Base-by-base conservation (phyloP, 2,888 invertebrate species). In the Dichetophora obliterata region DNA sequence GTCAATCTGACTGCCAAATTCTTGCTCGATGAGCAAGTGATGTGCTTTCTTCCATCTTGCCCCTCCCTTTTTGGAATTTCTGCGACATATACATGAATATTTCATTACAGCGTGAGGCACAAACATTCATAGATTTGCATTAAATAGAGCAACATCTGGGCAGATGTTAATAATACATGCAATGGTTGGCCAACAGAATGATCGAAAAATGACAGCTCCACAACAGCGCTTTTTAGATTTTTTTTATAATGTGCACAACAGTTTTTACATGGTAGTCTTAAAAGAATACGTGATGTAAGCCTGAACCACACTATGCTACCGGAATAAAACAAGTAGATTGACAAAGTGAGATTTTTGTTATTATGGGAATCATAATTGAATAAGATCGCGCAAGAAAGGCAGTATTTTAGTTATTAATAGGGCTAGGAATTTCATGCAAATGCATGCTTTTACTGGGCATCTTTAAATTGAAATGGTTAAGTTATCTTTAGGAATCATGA, bases 1-100 rank as follows among this genome's bases (percentile, higher is more conserved):
- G 82, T 84, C 81, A 82, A 79, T 81, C 78, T 57, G 77, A 59
- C n/a, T 24, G 52, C 24, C 50, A 24, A 19, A 48, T 50, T 19
- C 50, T 43, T 43, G 43, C 43, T 24, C 19, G 24, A 22, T 52
- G 54, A 16, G 34, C 8, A 19, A 27, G 57, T 24, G 57, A 59
- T 59, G 57, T 24, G 22, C 22, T 24, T 22, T 59, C 57, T 16
- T 52, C 22, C 24, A 22, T 22, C 19, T 0, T n/a, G 16, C 52
- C 50, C n/a, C 16, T 24, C 31, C 27, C 27, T 3, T 16, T 5
- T 14, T 4, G 22, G 69, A 6, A 27, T 27, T 68, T 68, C 31
- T 24, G 24, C 9, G 27, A 14, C 69, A 70, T 66, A 14, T 66
- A 37, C 37, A 37, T 66, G 66, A 43, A 66, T 66, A 43, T 34